Conservation (phyloP, 1,140 invertebrate species). For the Acromyrmex heyeri region DNA sequence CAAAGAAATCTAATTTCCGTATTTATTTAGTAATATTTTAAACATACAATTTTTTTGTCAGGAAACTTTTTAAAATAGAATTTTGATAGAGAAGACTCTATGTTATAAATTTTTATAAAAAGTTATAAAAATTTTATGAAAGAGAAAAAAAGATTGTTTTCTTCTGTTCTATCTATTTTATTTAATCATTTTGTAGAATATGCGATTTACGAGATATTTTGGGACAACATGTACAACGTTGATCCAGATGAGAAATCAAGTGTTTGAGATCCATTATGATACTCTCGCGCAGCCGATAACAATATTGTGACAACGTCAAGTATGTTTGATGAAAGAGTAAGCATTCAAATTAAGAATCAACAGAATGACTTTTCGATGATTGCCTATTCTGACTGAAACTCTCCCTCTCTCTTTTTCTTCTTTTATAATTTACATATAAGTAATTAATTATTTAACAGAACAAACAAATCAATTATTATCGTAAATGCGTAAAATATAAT, state of each 20-base stretch:
- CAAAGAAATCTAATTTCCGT: neutral
- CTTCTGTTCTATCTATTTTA: constrained; percentile 22
- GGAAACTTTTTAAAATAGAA: neutral
- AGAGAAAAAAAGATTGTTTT: neutral
- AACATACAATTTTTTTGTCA: constrained; percentile 1
- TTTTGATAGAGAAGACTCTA: neutral
- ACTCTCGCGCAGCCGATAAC: constrained; percentile 49
- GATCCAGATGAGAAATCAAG: constrained; percentile 54
- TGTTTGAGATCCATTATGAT: constrained; percentile 61
- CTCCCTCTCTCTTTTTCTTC: neutral
- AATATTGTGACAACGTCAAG: constrained; percentile 59
- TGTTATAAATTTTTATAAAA: constrained; percentile 6
- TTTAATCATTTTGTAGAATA: neutral
- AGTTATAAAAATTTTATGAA: neutral
- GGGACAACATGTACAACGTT: constrained; percentile 27
- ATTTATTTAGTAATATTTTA: constrained; percentile 1
- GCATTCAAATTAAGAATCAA: constrained; percentile 23
- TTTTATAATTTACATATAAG: neutral
- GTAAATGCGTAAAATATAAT: neutral
- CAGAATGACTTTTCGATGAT: constrained; percentile 29
- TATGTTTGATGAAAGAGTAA: constrained; percentile 50
- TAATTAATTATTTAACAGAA: constrained; percentile 7
- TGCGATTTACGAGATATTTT: constrained; percentile 32
- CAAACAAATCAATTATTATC: neutral
- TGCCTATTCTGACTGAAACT: neutral